Percentiles rank a stretch among this genome's conserved stretches.
These are phyloP conservation scores for Ormyrus pomaceus DNA, from an alignment of 2,888 invertebrate species.

Conservation along the genomic window DNA sequence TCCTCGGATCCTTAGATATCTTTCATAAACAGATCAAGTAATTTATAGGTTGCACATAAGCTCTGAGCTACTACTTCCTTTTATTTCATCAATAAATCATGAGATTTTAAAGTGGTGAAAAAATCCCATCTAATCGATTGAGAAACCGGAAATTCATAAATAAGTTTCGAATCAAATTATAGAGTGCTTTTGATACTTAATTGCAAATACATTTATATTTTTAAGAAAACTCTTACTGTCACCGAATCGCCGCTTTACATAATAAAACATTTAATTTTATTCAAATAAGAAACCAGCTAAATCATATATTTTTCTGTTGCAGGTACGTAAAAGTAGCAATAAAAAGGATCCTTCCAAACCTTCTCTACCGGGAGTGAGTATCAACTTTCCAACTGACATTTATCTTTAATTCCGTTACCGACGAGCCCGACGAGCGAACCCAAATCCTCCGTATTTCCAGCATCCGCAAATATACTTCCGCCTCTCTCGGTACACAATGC, in stretches of 20 bases:
- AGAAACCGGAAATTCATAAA: not conserved
- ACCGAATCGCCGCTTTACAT: no score
- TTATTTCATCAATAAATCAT: constrained; percentile 35
- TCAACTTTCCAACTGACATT: not conserved
- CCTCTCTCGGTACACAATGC: not conserved
- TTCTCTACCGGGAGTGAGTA: not conserved
- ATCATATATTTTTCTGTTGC: constrained; percentile 23
- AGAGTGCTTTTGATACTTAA: not conserved
- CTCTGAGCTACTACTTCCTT: constrained; percentile 13
- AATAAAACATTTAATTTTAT: no score
- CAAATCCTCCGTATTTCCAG: not conserved
- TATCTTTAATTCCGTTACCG: no score
- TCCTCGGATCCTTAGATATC: constrained; percentile 18
- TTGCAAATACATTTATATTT: not conserved
- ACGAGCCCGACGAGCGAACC: not conserved
- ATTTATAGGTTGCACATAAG: constrained; percentile 28
- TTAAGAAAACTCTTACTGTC: not conserved
- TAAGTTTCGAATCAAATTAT: not conserved
- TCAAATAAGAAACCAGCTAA: not conserved
- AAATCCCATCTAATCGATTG: constrained; percentile 23
- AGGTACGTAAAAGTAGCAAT: constrained; percentile 28
- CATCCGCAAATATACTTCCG: not conserved
- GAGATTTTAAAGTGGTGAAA: constrained; percentile 22
- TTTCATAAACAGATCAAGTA: constrained; percentile 22
- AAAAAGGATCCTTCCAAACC: no score